These are phyloP conservation scores for Tinamus guttatus DNA, from an alignment of 2,113 vertebrate genomes.

Conservation along the genomic window DNA sequence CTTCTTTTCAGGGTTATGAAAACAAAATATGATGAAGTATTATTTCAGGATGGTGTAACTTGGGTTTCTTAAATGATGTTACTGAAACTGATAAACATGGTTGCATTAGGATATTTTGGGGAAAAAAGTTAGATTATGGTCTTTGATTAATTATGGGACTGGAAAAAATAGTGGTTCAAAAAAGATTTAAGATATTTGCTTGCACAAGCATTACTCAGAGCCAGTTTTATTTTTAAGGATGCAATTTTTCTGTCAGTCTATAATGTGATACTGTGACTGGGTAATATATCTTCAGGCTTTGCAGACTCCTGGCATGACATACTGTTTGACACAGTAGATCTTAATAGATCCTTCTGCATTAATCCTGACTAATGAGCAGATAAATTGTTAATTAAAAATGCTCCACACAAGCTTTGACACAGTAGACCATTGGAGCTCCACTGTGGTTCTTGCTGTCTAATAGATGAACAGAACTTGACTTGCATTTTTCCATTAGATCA, in stretches of 20 bases:
- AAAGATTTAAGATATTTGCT: constrained; percentile 67
- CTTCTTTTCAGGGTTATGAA: constrained; percentile 11
- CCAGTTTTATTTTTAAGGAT: constrained; percentile 62
- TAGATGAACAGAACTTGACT: constrained; percentile 42
- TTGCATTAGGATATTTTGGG: constrained; percentile 44
- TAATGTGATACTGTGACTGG: constrained; percentile 55
- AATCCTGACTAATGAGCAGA: constrained; percentile 55
- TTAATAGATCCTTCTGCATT: constrained; percentile 66
- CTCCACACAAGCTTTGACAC: constrained; percentile 9
- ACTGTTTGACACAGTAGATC: constrained; percentile 53
- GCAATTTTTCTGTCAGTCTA: constrained; percentile 69
- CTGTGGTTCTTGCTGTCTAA: constrained; percentile 20
- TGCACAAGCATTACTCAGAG: constrained; percentile 63
- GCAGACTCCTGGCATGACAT: constrained; percentile 34
- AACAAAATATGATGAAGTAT: constrained; percentile 29
- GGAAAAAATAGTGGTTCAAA: constrained; percentile 55
- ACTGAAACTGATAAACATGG: constrained; percentile 50
- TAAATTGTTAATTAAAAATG: constrained; percentile 63
- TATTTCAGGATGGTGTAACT: constrained; percentile 27
- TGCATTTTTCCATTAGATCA: constrained; percentile 52
- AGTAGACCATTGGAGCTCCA: constrained; percentile 19
- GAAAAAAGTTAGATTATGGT: constrained; percentile 23
- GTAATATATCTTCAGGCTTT: constrained; percentile 64
- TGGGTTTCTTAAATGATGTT: constrained; percentile 54
- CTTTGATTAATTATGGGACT: constrained; percentile 61